Percentiles rank a stretch among this genome's conserved stretches.
Conservation (phyloP, 2,888 invertebrate species). For the Cenopis cana region DNA sequence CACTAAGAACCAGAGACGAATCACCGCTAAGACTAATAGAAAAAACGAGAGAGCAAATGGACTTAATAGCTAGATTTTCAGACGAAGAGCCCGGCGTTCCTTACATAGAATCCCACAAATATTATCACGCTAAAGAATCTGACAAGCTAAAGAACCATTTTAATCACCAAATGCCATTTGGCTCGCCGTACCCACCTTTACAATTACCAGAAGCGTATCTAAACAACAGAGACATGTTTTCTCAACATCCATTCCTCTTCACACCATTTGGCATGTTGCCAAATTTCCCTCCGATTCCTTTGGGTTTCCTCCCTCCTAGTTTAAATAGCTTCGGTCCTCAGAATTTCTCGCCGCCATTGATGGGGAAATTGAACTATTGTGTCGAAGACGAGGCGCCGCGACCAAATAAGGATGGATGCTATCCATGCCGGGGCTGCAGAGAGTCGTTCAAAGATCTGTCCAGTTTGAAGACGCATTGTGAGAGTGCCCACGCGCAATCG, state of each 20-base stretch:
- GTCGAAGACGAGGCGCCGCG: conserved; percentile 88
- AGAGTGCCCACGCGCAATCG: conserved; percentile 87
- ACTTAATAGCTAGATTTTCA: conserved; percentile 91
- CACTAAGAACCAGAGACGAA: conserved; percentile 72
- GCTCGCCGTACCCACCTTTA: conserved; percentile 69
- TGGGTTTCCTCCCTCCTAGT: conserved; percentile 76
- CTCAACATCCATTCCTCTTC: conserved; percentile 78
- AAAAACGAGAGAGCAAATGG: conserved; percentile 89
- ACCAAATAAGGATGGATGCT: conserved; percentile 87
- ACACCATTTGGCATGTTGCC: conserved; percentile 81
- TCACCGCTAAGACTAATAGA: conserved; percentile 78
- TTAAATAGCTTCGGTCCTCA: conserved; percentile 73
- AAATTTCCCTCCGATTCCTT: conserved; percentile 77
- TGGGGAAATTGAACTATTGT: conserved; percentile 83
- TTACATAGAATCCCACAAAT: conserved; percentile 82
- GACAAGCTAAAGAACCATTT: conserved; percentile 69
- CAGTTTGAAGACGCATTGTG: conserved; percentile 90
- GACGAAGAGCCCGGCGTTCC: conserved; percentile 88
- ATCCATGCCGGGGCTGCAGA: conserved; percentile 89
- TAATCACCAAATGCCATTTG: conserved; percentile 66
- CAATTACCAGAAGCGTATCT: conserved; percentile 74
- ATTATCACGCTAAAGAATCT: conserved; percentile 71
- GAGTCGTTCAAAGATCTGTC: conserved; percentile 86
- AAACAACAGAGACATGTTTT: conserved; percentile 73
- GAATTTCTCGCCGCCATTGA: conserved; percentile 68